These are phyloP conservation scores for Lycocerus yunnanus DNA, from an alignment of 2,888 invertebrate genomes.

Conservation along the genomic window DNA sequence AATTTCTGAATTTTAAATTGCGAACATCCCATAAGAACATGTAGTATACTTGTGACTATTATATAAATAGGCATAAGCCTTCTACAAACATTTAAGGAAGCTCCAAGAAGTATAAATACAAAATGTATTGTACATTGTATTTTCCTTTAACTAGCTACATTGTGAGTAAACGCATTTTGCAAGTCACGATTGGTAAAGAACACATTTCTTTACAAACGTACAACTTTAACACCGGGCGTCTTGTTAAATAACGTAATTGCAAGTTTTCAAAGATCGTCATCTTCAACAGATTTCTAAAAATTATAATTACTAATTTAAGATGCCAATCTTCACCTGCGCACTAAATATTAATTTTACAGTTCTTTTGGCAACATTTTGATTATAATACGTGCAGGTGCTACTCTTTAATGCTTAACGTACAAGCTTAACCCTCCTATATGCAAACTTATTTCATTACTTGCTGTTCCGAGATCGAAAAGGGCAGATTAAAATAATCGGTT, in stretches of 20 bases:
- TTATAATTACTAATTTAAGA: background rate
- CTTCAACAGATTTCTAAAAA: background rate
- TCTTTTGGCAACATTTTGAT: conserved; percentile 6
- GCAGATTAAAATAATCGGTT: conserved; percentile 30
- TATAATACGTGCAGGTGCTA: conserved; percentile 23
- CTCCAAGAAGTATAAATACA: background rate
- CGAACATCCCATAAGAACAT: background rate
- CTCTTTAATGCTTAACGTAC: background rate
- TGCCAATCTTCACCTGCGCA: conserved; percentile 3
- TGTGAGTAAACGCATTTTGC: background rate
- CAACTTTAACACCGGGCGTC: background rate
- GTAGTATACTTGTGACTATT: background rate
- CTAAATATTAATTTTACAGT: background rate
- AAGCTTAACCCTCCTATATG: background rate
- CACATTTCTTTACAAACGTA: background rate
- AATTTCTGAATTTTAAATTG: background rate
- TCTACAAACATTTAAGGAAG: background rate
- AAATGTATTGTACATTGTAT: background rate
- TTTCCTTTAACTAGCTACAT: background rate
- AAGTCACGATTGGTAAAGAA: background rate
- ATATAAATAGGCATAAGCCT: background rate
- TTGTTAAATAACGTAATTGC: background rate
- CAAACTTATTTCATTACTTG: conserved; percentile 14
- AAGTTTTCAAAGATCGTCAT: background rate
- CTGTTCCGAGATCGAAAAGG: conserved; percentile 4